phyloP scores from a whole-genome alignment of 2,797 vertebrate genomes.

The Otus scops region DNA sequence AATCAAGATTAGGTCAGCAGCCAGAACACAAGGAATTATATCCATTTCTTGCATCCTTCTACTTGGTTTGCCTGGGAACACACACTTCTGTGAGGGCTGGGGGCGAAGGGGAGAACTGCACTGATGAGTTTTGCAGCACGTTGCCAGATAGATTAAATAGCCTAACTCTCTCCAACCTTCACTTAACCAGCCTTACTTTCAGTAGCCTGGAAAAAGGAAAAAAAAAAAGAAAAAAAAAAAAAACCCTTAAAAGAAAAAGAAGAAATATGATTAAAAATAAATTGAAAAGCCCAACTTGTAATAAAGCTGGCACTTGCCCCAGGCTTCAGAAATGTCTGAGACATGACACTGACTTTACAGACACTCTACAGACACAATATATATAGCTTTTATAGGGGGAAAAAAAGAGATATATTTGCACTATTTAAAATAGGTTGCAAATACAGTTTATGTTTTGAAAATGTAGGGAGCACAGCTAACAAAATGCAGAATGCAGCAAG shows the following conservation, averaged over 20 bases:
- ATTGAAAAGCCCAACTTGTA: conserved; percentile 81
- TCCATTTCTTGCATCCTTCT: neutral
- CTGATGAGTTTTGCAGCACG: neutral
- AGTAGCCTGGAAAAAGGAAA: neutral
- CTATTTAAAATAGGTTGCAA: conserved; percentile 39
- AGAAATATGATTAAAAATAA: conserved; percentile 61
- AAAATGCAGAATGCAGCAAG: conserved; percentile 39
- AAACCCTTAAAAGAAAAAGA: conserved; percentile 11
- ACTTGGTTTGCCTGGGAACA: neutral
- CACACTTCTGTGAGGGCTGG: neutral
- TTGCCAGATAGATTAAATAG: conserved; percentile 1
- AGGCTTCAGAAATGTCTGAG: conserved; percentile 70
- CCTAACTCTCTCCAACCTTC: neutral
- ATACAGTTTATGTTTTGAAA: conserved; percentile 17
- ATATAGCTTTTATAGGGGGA: neutral
- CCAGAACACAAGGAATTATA: neutral
- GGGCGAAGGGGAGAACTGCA: neutral
- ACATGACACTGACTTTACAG: neutral
- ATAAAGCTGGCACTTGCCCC: conserved; percentile 90
- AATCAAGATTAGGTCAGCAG: neutral
- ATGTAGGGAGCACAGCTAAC: neutral
- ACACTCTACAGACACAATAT: neutral
- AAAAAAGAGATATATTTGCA: neutral
- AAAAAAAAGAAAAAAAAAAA: neutral
- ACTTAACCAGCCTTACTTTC: neutral